Base-by-base conservation (phyloP, 2,797 vertebrate species). In the Tinamus major region DNA sequence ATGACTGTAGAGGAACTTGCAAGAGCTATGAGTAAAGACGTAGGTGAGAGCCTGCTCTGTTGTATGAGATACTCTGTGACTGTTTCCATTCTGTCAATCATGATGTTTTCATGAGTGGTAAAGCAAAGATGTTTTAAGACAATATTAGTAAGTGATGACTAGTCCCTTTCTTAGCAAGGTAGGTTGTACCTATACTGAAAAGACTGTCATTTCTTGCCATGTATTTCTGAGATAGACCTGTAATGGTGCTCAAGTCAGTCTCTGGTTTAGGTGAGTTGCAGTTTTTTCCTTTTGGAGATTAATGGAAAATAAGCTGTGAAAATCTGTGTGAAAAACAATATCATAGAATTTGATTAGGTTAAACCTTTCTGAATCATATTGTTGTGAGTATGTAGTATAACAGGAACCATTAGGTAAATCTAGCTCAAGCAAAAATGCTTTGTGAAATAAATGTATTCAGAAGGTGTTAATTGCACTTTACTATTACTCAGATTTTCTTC, bases 1-100 rank as follows among this genome's bases (percentile, higher is more conserved):
- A 99, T 99, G 98, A 99, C 98, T 2, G 88, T 97, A 74, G 95
- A 97, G 35, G 98, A 98, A 1, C 97, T 99, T n/a, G 98, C 99
- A 27, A 96, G 24, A 35, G 99, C 98, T 86, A 99, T 99, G 99
- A 97, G 98, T 94, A 99, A 96, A 97, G 98, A 99, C 91, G 56
- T 97, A 84, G 99, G 99, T 99, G 75, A 97, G 97, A 97, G 93
- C 18, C 65, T 65, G 26, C 63, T 68, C 31, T 64, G n/a, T 70
- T 82, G 18, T 51, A n/a, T 13, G 29, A 8, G 26, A 27, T 59
- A 12, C n/a, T 13, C 17, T 35, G 18, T n/a, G 41, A 46, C 46
- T 76, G 44, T 33, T 51, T 10, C n/a, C 16, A 10, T 51, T 77
- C 48, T 6, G 14, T 33, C 49, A 65, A 8, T 35, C 13, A 33